Evolutionary conservation across 2,888 invertebrate genomes (phyloP), one percentile per base, ranked within the genome.

Genomic region (Dryadula phaetusa): DNA sequence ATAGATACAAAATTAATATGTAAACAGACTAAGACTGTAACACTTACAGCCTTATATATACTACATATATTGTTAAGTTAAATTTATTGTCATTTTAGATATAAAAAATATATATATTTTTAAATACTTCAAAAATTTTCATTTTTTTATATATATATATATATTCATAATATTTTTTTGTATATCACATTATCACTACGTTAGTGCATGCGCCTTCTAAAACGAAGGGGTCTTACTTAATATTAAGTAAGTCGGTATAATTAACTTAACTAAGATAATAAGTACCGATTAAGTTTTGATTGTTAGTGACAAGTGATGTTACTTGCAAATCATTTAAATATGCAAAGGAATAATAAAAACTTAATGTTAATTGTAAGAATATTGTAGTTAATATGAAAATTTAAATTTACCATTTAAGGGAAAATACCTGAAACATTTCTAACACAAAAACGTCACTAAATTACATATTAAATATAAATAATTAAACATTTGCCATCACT

Each of bases 161-260:
- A 42, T 67, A 47, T 47, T 70, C 68, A 63, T 64, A 62, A n/a
- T n/a, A n/a, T n/a, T n/a, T n/a, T n/a, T n/a, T n/a, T n/a, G n/a
- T n/a, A n/a, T 66, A 71, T 70, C 77, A 79, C 76, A 76, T 76
- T 71, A 66, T 47, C 58, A 52, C 69, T 72, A 69, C 67, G 62
- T 61, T 64, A 77, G 72, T 72, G 75, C 77, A 74, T 62, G 60
- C 62, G 73, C 88, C 88, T 89, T 89, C 88, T 88, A 89, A 86
- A 88, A 88, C 88, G 88, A 89, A 89, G 88, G 87, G 67, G 76
- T 69, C n/a, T 20, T 46, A 54, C 20, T 62, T 69, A 70, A 69
- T 25, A 37, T 52, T 69, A 58, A 61, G 65, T 67, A 67, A 64
- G 58, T 66, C 37, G 28, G 14, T 25, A 37, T 61, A 58, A 53